phyloP scores from a whole-genome alignment of 2,888 invertebrate species.

The Lathronympha strigana region DNA sequence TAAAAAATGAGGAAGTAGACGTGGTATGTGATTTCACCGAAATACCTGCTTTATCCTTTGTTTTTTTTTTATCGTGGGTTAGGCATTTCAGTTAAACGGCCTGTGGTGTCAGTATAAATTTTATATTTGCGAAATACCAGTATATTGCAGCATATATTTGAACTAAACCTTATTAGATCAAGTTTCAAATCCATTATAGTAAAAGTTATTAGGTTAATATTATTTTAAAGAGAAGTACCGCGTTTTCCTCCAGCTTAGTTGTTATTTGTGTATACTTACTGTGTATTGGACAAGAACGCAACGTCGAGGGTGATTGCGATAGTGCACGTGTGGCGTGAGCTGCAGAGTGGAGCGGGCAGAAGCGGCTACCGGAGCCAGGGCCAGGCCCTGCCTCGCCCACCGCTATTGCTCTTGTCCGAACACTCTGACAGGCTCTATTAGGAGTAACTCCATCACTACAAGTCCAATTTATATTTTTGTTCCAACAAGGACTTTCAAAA shows the following conservation, averaged over 20 bases:
- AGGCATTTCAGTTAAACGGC: not conserved
- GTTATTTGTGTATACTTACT: slow-evolving; percentile 8
- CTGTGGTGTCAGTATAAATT: not conserved
- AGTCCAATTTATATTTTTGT: not conserved
- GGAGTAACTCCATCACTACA: slow-evolving; percentile 16
- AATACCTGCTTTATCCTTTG: not conserved
- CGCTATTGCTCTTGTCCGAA: not conserved
- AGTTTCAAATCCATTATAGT: too few species aligned
- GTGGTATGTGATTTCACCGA: too few species aligned
- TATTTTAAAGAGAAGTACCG: too few species aligned
- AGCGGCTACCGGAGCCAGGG: not conserved
- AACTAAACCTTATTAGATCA: too few species aligned
- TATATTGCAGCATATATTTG: too few species aligned
- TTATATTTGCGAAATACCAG: too few species aligned
- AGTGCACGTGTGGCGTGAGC: not conserved
- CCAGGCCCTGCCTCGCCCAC: slow-evolving; percentile 1
- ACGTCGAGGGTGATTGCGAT: not conserved
- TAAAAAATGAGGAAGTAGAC: too few species aligned
- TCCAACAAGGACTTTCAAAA: slow-evolving; percentile 30
- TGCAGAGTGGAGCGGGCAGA: slow-evolving; percentile 21
- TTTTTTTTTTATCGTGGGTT: not conserved
- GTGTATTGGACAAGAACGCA: not conserved
- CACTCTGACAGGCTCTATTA: slow-evolving; percentile 1
- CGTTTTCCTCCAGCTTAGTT: not conserved
- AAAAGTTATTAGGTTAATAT: too few species aligned